phyloP scores from a whole-genome alignment of 2,113 vertebrate genomes.

The Ploceus nigricollis region DNA sequence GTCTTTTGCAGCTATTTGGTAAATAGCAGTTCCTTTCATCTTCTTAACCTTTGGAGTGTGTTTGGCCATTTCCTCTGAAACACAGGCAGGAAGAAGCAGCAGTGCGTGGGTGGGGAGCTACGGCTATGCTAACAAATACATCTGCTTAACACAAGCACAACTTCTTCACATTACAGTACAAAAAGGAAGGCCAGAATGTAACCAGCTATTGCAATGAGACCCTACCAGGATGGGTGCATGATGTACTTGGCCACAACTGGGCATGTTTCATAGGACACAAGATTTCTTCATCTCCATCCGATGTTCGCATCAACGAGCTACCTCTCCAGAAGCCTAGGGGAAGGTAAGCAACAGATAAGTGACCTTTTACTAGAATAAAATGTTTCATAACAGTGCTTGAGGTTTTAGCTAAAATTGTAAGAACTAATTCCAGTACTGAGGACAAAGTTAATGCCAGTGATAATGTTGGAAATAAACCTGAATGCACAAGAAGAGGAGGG shows the following conservation, averaged over 20 bases:
- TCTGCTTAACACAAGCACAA: neutral
- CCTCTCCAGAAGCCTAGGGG: neutral
- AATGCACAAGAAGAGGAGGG: neutral
- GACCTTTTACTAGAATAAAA: neutral
- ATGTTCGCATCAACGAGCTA: neutral
- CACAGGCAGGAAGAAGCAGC: neutral
- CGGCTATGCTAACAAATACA: neutral
- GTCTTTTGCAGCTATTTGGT: neutral
- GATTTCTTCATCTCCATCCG: constrained; percentile 48
- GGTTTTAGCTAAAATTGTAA: neutral
- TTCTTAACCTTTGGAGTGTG: neutral
- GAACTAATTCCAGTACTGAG: neutral
- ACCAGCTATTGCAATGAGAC: constrained; percentile 93
- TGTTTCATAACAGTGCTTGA: neutral
- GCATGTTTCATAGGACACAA: constrained; percentile 89
- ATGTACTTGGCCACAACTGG: constrained; percentile 91
- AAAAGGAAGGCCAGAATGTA: constrained; percentile 73
- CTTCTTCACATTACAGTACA: constrained; percentile 77
- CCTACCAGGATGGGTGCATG: constrained; percentile 90
- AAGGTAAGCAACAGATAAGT: constrained; percentile 10
- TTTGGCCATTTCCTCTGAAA: neutral
- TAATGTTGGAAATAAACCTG: neutral
- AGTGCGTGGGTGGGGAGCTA: neutral
- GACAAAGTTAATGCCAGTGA: neutral
- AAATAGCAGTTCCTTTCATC: neutral